Evolutionary conservation across 1,140 invertebrate species (phyloP), one percentile per base, ranked within the genome.

Genomic region (Bradysia coprophila): DNA sequence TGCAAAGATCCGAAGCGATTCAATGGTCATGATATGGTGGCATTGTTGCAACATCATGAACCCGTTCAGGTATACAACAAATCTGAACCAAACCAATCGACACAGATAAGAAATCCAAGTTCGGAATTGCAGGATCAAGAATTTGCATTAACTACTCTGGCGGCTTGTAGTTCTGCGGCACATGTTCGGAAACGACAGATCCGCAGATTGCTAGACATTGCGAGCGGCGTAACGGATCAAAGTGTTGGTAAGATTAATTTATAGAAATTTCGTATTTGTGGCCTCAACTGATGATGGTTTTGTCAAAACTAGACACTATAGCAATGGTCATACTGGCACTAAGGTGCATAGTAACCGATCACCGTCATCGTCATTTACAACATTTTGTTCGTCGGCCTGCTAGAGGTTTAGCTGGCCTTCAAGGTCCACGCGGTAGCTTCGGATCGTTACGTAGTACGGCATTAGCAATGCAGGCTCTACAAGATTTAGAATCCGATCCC

Each of bases 261-360:
- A n/a, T 33, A 21, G 38, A 11, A 33, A 38, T 19, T 45, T 9
- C 28, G 9, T 9, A 9, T 31, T 31, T n/a, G 28, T n/a, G n/a
- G n/a, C n/a, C n/a, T n/a, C n/a, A n/a, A n/a, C n/a, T n/a, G n/a
- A n/a, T n/a, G n/a, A n/a, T n/a, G n/a, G n/a, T n/a, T n/a, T n/a
- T n/a, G n/a, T n/a, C n/a, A n/a, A n/a, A n/a, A n/a, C n/a, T n/a
- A 78, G 85, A 89, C 49, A 85, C 84, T 2, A 75, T 86, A 46
- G 77, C 81, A 0, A 83, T 86, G 75, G 80, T 83, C 15, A 77
- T 87, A 19, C 61, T 88, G 56, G 82, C 83, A 0, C 60, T 88
- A 41, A 74, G 79, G 40, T 90, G 85, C 57, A 80, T 87, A 42
- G 78, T 82, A n/a, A 81, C 80, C 46, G 82, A 85, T 48, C 81